phyloP scores from a whole-genome alignment of 2,888 invertebrate species.

The Gnatocerus cornutus region DNA sequence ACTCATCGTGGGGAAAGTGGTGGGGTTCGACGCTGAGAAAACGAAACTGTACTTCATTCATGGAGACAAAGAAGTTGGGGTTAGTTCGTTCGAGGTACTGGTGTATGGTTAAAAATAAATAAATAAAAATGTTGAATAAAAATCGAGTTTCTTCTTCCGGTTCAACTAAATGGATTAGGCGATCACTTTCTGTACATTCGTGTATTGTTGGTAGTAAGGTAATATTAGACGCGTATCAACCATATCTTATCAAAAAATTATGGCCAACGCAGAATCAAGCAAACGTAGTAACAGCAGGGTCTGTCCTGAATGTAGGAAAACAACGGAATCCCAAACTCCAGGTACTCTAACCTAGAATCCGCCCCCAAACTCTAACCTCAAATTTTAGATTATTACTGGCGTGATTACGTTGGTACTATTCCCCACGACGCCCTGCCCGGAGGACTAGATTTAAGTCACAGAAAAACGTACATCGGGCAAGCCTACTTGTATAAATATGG shows the following conservation, averaged over 20 bases:
- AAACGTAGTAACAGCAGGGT: neutral
- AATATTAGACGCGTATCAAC: too few relatives aligned
- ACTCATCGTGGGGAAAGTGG: conserved; percentile 6
- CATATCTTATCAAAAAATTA: neutral
- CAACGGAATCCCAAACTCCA: neutral
- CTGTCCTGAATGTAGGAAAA: neutral
- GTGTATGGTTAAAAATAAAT: too few relatives aligned
- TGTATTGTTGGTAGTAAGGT: too few relatives aligned
- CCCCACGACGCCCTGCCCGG: conserved; percentile 50
- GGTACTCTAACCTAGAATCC: neutral
- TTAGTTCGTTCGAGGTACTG: conserved; percentile 8
- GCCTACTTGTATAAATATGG: conserved; percentile 31
- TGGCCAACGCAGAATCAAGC: neutral
- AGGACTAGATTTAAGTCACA: conserved; percentile 47
- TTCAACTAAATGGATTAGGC: too few relatives aligned
- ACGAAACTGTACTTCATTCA: conserved; percentile 10
- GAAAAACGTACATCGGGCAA: conserved; percentile 49
- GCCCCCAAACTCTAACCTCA: neutral
- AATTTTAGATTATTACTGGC: conserved; percentile 49
- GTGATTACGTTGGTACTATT: conserved; percentile 52
- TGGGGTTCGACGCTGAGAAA: conserved; percentile 1
- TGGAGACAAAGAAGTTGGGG: neutral
- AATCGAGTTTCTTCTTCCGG: too few relatives aligned
- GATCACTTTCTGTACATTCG: too few relatives aligned
- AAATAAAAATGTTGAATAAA: too few relatives aligned